Evolutionary conservation across 2,113 vertebrate genomes (phyloP).

Genomic region (Pantherophis guttatus): DNA sequence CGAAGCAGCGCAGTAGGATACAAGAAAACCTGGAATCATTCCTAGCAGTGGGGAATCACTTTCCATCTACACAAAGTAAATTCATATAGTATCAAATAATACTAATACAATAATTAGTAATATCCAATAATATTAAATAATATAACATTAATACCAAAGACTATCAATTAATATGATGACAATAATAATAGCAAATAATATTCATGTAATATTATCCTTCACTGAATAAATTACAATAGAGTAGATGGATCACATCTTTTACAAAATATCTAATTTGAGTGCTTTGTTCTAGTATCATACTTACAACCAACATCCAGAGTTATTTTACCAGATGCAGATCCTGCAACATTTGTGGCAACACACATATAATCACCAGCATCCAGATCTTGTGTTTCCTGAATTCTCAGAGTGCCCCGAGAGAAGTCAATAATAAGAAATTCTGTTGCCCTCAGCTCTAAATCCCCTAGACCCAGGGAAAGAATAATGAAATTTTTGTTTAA

Average conservation of each 20-base stretch:
- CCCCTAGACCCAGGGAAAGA: slow-evolving; percentile 69
- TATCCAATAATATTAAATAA: neutral
- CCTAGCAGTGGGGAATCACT: neutral
- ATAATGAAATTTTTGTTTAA: neutral
- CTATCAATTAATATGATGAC: neutral
- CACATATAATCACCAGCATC: slow-evolving; percentile 93
- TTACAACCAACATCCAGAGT: slow-evolving; percentile 92
- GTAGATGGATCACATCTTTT: neutral
- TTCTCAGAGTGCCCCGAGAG: slow-evolving; percentile 77
- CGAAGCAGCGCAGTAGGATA: neutral
- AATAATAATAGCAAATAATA: neutral
- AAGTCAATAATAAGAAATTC: slow-evolving; percentile 74
- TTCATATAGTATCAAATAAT: neutral
- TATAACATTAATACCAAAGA: neutral
- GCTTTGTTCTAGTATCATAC: slow-evolving; percentile 38
- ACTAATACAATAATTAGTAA: neutral
- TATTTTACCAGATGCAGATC: slow-evolving; percentile 81
- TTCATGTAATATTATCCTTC: neutral
- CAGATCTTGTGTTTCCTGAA: slow-evolving; percentile 79
- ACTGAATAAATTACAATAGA: neutral
- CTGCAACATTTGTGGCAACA: slow-evolving; percentile 84
- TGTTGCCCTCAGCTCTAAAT: slow-evolving; percentile 79
- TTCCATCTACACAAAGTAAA: neutral
- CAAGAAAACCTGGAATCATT: neutral
- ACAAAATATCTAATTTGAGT: neutral